These are phyloP conservation scores for Leptobrachium ailaonicum DNA, from an alignment of 2,113 vertebrate genomes.

Conservation along the genomic window DNA sequence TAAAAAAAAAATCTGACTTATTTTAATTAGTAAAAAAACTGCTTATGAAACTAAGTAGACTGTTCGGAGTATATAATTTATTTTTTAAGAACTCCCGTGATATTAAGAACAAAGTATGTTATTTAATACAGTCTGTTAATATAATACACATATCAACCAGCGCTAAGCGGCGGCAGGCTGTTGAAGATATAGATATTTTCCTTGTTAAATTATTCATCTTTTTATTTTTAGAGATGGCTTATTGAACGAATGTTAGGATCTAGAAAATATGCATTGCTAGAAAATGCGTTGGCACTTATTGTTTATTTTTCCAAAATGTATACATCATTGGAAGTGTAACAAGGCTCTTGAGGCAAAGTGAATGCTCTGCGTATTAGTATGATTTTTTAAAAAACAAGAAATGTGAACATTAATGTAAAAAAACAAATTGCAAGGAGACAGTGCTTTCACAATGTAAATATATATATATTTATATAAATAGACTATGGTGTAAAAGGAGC, in stretches of 20 bases:
- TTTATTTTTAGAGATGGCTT: constrained; percentile 38
- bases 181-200: constrained; percentile 35
- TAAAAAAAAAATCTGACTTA: constrained; percentile 48
- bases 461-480: background rate
- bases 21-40: constrained; percentile 34
- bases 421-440: background rate
- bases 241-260: constrained; percentile 15
- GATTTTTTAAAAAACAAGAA: constrained; percentile 5
- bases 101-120: constrained; percentile 38
- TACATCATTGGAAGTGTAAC: constrained; percentile 40
- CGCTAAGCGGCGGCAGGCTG: constrained; percentile 19
- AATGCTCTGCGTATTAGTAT: constrained; percentile 17
- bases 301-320: constrained; percentile 40
- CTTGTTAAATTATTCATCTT: constrained; percentile 46
- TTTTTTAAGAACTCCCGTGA: constrained; percentile 23
- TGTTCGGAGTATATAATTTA: constrained; percentile 33
- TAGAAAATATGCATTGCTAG: constrained; percentile 32
- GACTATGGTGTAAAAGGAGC: background rate
- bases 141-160: constrained; percentile 28
- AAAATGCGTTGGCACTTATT: constrained; percentile 21
- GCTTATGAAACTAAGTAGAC: constrained; percentile 19
- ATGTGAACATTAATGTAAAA: constrained; percentile 27
- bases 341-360: constrained; percentile 46
- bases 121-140: constrained; percentile 32
- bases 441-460: too few species aligned